Conservation (phyloP, 2,113 vertebrate genomes). For the Emydura subglobosa region DNA sequence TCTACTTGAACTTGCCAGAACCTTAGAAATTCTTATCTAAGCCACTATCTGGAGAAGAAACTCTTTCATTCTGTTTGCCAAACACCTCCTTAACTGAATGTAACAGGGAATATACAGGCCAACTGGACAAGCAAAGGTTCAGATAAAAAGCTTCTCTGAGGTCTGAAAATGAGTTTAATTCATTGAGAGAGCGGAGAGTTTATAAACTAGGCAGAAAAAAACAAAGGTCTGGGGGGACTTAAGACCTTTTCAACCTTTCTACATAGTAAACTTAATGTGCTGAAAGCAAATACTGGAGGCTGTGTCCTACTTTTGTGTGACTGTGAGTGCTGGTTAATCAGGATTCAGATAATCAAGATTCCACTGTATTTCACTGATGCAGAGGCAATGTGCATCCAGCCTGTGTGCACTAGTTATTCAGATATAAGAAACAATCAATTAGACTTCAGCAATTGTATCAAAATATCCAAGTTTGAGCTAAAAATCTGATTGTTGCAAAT, state of each 20-base stretch:
- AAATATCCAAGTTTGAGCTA: background rate
- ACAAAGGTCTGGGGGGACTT: background rate
- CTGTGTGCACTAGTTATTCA: background rate
- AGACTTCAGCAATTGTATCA: background rate
- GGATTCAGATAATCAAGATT: background rate
- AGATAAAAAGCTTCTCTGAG: background rate
- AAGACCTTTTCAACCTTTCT: background rate
- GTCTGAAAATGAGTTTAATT: background rate
- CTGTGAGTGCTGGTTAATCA: background rate
- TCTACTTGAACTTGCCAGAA: background rate
- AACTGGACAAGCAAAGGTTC: background rate
- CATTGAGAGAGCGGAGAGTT: background rate
- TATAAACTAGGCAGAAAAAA: background rate
- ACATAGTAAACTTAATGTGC: accelerated
- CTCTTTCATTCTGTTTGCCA: background rate
- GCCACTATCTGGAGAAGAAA: background rate
- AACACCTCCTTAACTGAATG: background rate
- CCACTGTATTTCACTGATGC: background rate
- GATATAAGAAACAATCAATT: background rate
- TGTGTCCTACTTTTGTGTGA: background rate
- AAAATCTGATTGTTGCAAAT: background rate
- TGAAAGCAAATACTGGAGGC: background rate
- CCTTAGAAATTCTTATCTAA: background rate
- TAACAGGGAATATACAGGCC: background rate
- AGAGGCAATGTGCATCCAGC: background rate